phyloP scores from a whole-genome alignment of 2,888 invertebrate genomes.

The Polietes domitor region DNA sequence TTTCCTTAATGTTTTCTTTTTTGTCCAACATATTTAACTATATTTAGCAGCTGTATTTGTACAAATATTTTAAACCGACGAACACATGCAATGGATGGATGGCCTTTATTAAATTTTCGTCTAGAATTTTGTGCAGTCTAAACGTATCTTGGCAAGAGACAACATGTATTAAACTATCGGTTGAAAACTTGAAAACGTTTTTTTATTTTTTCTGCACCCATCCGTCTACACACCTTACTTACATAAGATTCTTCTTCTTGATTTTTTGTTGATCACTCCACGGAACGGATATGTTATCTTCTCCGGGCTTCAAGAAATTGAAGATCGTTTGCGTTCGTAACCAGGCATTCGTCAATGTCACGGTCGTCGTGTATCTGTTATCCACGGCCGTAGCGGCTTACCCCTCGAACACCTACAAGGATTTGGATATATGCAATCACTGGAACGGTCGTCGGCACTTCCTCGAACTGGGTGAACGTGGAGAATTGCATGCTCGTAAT shows the following conservation, averaged over 20 bases:
- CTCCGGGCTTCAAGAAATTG: constrained; percentile 45
- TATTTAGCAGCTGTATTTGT: constrained; percentile 36
- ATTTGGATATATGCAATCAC: constrained; percentile 80
- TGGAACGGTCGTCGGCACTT: constrained; percentile 81
- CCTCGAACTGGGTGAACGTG: constrained; percentile 80
- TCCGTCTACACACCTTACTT: constrained; percentile 26
- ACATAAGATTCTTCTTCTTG: constrained; percentile 37
- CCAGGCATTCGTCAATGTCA: constrained; percentile 37
- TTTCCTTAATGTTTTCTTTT: constrained; percentile 44
- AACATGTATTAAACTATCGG: constrained; percentile 69
- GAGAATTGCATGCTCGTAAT: constrained; percentile 79
- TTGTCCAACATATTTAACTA: constrained; percentile 21
- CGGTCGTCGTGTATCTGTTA: constrained; percentile 46
- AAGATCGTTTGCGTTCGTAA: constrained; percentile 42
- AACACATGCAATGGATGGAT: not conserved
- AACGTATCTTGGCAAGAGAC: constrained; percentile 69
- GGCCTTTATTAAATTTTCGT: constrained; percentile 75
- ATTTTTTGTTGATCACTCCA: constrained; percentile 5
- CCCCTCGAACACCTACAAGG: constrained; percentile 76
- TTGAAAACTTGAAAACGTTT: constrained; percentile 42
- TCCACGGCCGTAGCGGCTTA: constrained; percentile 69
- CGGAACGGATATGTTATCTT: constrained; percentile 47
- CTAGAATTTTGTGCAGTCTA: constrained; percentile 71
- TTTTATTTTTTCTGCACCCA: constrained; percentile 45
- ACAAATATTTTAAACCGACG: not conserved